phyloP scores from a whole-genome alignment of 2,797 vertebrate species.

The Decapterus maruadsi region DNA sequence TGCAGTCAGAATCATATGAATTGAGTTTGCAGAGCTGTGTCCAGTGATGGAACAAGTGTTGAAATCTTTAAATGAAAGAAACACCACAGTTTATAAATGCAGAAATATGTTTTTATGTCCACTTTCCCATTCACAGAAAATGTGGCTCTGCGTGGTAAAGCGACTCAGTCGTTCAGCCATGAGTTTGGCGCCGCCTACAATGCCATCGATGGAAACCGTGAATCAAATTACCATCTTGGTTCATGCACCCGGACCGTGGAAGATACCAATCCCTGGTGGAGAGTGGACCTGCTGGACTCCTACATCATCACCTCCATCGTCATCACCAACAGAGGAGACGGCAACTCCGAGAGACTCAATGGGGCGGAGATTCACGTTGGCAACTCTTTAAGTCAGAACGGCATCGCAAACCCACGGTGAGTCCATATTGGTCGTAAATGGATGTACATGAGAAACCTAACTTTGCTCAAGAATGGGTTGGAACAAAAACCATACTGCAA shows the following conservation, averaged over 20 bases:
- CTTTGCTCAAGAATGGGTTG: no score
- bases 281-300: slow-evolving; percentile 53
- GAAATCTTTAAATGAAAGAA: no score
- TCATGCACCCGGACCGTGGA: slow-evolving; percentile 1
- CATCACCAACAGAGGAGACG: slow-evolving; percentile 70
- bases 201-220: slow-evolving; percentile 56
- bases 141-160: slow-evolving; percentile 58
- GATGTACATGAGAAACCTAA: no score
- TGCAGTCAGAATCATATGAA: no score
- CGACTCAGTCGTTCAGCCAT: not conserved
- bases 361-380: slow-evolving; percentile 65
- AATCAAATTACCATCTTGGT: not conserved
- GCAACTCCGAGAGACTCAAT: slow-evolving; percentile 10
- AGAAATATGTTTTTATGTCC: not conserved
- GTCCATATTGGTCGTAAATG: not conserved
- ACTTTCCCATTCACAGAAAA: slow-evolving; percentile 30
- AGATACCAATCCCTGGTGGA: slow-evolving; percentile 46
- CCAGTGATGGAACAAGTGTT: no score
- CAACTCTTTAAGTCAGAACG: slow-evolving; percentile 29
- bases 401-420: slow-evolving; percentile 58
- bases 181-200: not conserved
- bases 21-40: no score
- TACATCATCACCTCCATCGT: slow-evolving; percentile 63
- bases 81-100: no score
- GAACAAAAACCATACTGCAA: no score